Conservation (phyloP, 1,140 invertebrate genomes). For the Diabrotica undecimpunctata region DNA sequence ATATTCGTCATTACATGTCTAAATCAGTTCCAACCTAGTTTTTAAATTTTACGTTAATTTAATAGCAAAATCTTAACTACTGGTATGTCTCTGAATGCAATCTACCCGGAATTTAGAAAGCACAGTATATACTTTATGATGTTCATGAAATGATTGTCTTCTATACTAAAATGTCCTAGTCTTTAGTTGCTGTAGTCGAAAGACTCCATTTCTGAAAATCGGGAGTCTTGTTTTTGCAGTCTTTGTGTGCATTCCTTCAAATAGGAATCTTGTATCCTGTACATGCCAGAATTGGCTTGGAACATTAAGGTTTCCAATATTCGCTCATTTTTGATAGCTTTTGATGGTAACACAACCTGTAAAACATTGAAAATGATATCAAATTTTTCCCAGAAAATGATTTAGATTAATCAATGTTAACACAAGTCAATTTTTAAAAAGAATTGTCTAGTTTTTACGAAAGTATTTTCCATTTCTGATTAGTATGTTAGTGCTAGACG, state of each 20-base stretch:
- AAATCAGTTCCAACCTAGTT: too few relatives aligned
- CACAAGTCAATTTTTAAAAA: too few relatives aligned
- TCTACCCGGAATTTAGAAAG: too few relatives aligned
- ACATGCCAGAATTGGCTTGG: constrained; percentile 90
- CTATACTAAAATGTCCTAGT: constrained; percentile 22
- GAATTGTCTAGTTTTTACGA: too few relatives aligned
- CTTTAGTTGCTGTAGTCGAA: constrained; percentile 63
- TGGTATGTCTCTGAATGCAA: too few relatives aligned
- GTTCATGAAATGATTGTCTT: constrained; percentile 29
- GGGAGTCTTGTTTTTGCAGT: constrained; percentile 81
- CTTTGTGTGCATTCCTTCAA: constrained; percentile 82
- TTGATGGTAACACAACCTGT: constrained; percentile 84
- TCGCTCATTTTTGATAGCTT: constrained; percentile 88
- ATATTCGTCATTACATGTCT: too few relatives aligned
- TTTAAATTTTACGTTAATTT: too few relatives aligned
- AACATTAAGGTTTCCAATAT: constrained; percentile 91
- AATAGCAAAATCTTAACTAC: too few relatives aligned
- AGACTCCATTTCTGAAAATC: constrained; percentile 74
- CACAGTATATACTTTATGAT: background rate
- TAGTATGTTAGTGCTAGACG: too few relatives aligned
- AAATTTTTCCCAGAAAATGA: too few relatives aligned
- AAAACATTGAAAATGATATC: background rate
- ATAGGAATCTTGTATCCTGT: constrained; percentile 83
- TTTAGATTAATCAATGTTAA: too few relatives aligned
- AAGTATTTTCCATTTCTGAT: too few relatives aligned